Base-by-base conservation (phyloP, 2,888 invertebrate genomes). In the Clitarchus hookeri region DNA sequence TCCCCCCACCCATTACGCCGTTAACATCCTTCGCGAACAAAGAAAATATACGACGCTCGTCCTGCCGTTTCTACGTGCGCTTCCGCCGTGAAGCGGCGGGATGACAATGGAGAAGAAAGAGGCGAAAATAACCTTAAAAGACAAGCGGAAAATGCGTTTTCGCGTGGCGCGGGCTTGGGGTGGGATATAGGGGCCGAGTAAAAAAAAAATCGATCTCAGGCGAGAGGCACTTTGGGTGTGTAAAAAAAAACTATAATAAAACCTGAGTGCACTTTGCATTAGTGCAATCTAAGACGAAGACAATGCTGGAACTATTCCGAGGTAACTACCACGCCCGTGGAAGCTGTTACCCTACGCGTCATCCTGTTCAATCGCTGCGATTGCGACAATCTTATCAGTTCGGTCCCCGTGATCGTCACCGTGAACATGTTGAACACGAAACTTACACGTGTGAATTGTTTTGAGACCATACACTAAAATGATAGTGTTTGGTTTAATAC, bases 101-200 rank as follows among this genome's bases (percentile, higher is more conserved):
- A 48, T 48, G 65, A 65, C 65, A n/a, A 65, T 65, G 65, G 65
- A n/a, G 65, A 48, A 65, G 8, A 65, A 65, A 65, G 65, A 65
- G 23, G 65, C 65, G 65, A 65, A 65, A 65, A 65, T 65, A 65
- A 65, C 65, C 65, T 65, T 65, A 65, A 65, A 65, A 65, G 65
- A 65, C 65, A 65, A 65, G 65, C 65, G 65, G 65, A n/a, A 65
- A 65, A 65, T 65, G 65, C 65, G 65, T 65, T 65, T 65, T n/a
- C 65, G 65, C 6, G 65, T 11, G 13, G n/a, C n/a, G 65, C n/a
- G 8, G 48, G 0, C 8, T 65, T 23, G 12, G 53, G 3, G 23
- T 65, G 65, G 65, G 65, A 16, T 6, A 65, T 9, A 65, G 23
- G 65, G 23, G 8, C 65, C 2, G 65, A n/a, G 8, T 65, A 65